These are phyloP conservation scores for Apodemia hepburni DNA, from an alignment of 2,888 invertebrate genomes.

Conservation along the genomic window DNA sequence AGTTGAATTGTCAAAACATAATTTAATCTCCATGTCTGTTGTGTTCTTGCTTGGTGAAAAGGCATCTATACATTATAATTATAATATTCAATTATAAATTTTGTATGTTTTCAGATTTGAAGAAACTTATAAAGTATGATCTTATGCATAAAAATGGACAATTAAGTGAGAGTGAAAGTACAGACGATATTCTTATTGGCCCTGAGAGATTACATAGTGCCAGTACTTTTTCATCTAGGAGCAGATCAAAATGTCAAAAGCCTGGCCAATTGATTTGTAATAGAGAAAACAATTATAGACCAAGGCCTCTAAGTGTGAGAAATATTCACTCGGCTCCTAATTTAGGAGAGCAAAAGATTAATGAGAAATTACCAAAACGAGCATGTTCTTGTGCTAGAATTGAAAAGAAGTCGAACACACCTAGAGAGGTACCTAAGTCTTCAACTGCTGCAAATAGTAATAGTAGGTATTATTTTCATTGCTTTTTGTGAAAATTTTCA, in stretches of 20 bases:
- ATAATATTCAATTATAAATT: too few species aligned
- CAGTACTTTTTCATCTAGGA: conserved; percentile 68
- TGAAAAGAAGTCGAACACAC: conserved; percentile 47
- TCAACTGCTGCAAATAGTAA: conserved; percentile 45
- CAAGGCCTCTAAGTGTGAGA: conserved; percentile 36
- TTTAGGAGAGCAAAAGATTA: conserved; percentile 40
- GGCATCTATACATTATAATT: too few species aligned
- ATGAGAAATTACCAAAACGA: conserved; percentile 46
- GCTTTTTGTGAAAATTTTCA: neutral
- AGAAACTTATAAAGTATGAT: conserved; percentile 83
- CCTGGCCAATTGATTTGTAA: conserved; percentile 42
- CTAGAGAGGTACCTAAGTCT: conserved; percentile 41
- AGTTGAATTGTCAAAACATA: too few species aligned
- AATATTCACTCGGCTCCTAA: conserved; percentile 58
- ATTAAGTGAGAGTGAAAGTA: conserved; percentile 15
- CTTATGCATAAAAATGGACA: conserved; percentile 56
- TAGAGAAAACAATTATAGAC: conserved; percentile 45
- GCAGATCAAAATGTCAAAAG: conserved; percentile 49
- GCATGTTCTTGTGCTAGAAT: conserved; percentile 61
- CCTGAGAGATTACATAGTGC: conserved; percentile 69
- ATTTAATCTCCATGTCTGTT: too few species aligned
- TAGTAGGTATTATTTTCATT: conserved; percentile 46
- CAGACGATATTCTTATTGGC: conserved; percentile 35
- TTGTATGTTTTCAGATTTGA: conserved; percentile 77
- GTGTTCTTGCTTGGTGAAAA: too few species aligned